Percentiles rank a stretch among this genome's conserved stretches.
Conservation (phyloP, 2,888 invertebrate genomes). For the Agrochola litura region DNA sequence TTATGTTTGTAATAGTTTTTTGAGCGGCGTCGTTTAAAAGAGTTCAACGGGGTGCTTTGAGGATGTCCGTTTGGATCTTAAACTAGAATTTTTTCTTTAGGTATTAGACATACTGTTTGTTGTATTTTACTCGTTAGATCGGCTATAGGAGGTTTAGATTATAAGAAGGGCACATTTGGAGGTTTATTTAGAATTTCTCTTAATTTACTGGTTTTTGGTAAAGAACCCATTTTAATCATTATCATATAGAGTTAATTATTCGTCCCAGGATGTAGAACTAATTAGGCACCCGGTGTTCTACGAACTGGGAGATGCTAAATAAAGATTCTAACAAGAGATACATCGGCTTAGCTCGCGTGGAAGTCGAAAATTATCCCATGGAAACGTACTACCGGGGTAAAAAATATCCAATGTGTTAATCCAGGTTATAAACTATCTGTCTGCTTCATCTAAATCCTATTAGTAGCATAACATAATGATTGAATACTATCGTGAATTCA, state of each 20-base stretch:
- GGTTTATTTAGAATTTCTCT: background rate
- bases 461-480: too few species aligned
- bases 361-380: too few species aligned
- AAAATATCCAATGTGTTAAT: too few species aligned
- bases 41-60: constrained; percentile 82
- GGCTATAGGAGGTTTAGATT: background rate
- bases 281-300: background rate
- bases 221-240: background rate
- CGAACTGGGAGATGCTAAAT: background rate
- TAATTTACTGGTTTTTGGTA: background rate
- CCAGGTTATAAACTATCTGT: too few species aligned
- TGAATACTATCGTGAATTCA: too few species aligned
- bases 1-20: constrained; percentile 68
- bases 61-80: constrained; percentile 77
- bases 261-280: background rate
- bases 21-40: constrained; percentile 77
- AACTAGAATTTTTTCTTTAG: constrained; percentile 54
- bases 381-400: too few species aligned
- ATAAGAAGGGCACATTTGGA: background rate
- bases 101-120: constrained; percentile 9
- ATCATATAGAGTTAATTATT: background rate
- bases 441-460: too few species aligned
- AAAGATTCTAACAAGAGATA: background rate
- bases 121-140: background rate
- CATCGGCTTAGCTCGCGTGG: too few species aligned